These are phyloP conservation scores for Danio kyathit DNA, from an alignment of 2,797 vertebrate genomes.

Conservation along the genomic window DNA sequence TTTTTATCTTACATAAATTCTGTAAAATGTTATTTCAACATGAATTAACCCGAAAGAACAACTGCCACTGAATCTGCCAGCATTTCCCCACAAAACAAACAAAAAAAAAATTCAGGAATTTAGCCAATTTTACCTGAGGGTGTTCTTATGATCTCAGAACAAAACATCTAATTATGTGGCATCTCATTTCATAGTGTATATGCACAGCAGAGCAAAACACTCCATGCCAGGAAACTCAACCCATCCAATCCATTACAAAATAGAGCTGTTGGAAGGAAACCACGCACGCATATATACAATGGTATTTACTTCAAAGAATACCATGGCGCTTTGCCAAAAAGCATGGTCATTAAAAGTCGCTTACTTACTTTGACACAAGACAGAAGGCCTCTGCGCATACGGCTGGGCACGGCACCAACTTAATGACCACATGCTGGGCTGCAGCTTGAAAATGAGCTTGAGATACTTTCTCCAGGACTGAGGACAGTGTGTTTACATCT, in stretches of 20 bases:
- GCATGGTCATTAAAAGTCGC: not conserved
- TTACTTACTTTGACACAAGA: conserved; percentile 93
- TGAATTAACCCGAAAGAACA: conserved; percentile 8
- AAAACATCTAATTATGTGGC: conserved; percentile 12
- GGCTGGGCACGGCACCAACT: conserved; percentile 91
- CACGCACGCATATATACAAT: not conserved
- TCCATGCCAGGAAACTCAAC: not conserved
- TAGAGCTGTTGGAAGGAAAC: not conserved
- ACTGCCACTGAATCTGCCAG: not conserved
- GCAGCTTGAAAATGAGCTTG: conserved; percentile 91
- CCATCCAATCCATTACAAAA: not conserved
- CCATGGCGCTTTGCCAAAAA: not conserved
- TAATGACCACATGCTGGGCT: conserved; percentile 90
- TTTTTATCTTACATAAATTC: no score
- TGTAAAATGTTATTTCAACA: no score
- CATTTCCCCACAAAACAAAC: not conserved
- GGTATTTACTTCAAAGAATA: not conserved
- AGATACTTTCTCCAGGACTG: conserved; percentile 92
- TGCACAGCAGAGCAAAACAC: not conserved
- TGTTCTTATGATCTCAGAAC: conserved; percentile 8
- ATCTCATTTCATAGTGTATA: not conserved
- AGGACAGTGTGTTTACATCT: conserved; percentile 88
- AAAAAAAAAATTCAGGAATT: not conserved
- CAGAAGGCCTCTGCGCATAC: conserved; percentile 96
- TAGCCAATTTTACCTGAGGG: conserved; percentile 2